These are phyloP conservation scores for Cyclophora albipunctata DNA, from an alignment of 2,888 invertebrate species.

Conservation along the genomic window DNA sequence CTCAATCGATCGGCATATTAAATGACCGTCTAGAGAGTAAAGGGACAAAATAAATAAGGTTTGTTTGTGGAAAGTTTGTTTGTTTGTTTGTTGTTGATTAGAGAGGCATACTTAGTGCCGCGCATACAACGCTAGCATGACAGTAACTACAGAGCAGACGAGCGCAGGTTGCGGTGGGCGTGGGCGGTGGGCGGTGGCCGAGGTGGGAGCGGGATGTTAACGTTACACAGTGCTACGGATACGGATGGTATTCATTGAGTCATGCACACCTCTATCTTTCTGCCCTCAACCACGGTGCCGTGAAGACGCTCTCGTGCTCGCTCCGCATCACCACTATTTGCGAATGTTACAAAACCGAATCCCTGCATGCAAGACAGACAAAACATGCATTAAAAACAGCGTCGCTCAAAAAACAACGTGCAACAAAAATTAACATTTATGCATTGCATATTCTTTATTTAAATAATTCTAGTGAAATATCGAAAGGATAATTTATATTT, in stretches of 20 bases:
- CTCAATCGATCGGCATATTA: conserved; percentile 77
- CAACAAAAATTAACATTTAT: conserved; percentile 82
- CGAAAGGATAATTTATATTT: conserved; percentile 60
- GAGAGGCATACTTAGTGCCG: conserved; percentile 31
- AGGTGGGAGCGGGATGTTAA: conserved; percentile 78
- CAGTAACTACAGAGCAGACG: conserved; percentile 75
- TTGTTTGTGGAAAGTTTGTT: conserved; percentile 70
- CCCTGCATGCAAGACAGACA: conserved; percentile 99
- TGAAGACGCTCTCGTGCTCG: conserved; percentile 99
- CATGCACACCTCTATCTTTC: conserved; percentile 99
- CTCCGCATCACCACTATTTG: conserved; percentile 99
- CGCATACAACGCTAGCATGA: conserved; percentile 58
- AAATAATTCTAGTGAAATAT: conserved; percentile 68
- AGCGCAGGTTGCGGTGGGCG: conserved; percentile 71
- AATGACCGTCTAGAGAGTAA: conserved; percentile 82
- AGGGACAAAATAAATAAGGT: conserved; percentile 77
- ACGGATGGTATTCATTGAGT: conserved; percentile 79
- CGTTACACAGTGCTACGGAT: conserved; percentile 78
- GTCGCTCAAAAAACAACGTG: conserved; percentile 86
- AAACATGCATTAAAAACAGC: conserved; percentile 94
- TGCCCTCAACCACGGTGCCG: conserved; percentile 99
- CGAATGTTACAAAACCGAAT: conserved; percentile 99
- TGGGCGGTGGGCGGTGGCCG: conserved; percentile 44
- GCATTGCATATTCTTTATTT: conserved; percentile 75
- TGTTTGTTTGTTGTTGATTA: conserved; percentile 30